Evolutionary conservation across 2,888 invertebrate species (phyloP), one percentile per base, ranked within the genome.

Genomic region (Polyploca ridens): DNA sequence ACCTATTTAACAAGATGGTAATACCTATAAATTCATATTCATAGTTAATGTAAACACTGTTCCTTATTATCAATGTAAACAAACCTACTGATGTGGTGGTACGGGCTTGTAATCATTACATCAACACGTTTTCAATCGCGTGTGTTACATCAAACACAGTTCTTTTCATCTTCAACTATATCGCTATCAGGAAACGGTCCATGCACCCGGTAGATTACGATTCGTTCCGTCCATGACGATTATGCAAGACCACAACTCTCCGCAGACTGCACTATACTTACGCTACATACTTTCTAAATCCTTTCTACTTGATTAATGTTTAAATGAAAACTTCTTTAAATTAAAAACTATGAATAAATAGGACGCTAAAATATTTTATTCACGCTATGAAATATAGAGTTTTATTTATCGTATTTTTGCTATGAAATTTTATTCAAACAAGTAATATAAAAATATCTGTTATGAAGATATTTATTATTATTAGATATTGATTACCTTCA

Each of bases 271-370:
- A 62, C 38, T 71, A 62, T 71, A 54, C 19, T 54, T 54, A 19
- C 10, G 54, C 16, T 54, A 54, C 54, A 54, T 69, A 77, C 75
- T 75, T 75, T 76, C 76, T 77, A 75, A 64, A 71, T 68, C 69
- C 72, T 75, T 71, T 74, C 73, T 73, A 75, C 64, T 70, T 67
- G 69, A 63, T 69, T 71, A 72, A 68, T 66, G 63, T 54, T 58
- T 63, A 61, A 70, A 74, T 75, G 46, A 60, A 60, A 60, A 60
- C 33, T 38, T 41, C 41, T 38, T n/a, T 49, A 62, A 33, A 44
- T 46, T n/a, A n/a, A 46, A 46, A 46, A n/a, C 46, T n/a, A 41
- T 3, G 38, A 41, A 41, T 41, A 41, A 41, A 41, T 41, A 13
- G 13, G 41, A 41, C 7, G 33, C 11, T 44, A 49, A 35, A 19